Conservation (phyloP, 2,113 vertebrate species). For the Tetrao urogallus region DNA sequence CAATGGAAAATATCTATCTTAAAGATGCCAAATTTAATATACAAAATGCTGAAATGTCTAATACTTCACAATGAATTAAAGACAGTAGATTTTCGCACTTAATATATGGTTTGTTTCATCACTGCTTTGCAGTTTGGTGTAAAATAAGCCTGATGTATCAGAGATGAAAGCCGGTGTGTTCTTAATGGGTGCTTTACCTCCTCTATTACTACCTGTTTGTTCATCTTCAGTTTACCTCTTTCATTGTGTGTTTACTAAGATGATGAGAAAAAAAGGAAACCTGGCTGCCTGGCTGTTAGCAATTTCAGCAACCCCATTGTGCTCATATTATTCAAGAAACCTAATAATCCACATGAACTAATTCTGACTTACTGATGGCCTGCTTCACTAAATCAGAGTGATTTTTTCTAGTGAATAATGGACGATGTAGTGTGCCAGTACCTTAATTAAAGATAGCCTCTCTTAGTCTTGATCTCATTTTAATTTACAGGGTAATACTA, state of each 20-base stretch:
- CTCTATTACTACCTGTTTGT: slow-evolving; percentile 37
- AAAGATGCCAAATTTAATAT: not conserved
- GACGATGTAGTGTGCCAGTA: slow-evolving; percentile 76
- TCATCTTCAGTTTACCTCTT: slow-evolving; percentile 52
- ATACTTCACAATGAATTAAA: not conserved
- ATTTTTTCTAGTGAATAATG: slow-evolving; percentile 81
- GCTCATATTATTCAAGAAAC: slow-evolving; percentile 75
- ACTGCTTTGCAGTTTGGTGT: slow-evolving; percentile 14
- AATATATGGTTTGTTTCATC: slow-evolving; percentile 25
- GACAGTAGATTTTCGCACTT: not conserved
- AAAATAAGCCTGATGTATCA: slow-evolving; percentile 2
- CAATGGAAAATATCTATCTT: not conserved
- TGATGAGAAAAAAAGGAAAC: slow-evolving; percentile 50
- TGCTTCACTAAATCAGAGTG: slow-evolving; percentile 82
- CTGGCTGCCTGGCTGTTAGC: slow-evolving; percentile 43
- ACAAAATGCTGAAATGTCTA: not conserved
- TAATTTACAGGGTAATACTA: slow-evolving; percentile 83
- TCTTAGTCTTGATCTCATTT: slow-evolving; percentile 83
- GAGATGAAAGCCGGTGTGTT: slow-evolving; percentile 6
- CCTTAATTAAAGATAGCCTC: slow-evolving; percentile 87
- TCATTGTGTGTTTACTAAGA: slow-evolving; percentile 65
- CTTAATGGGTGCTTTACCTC: not conserved
- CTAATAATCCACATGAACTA: slow-evolving; percentile 76
- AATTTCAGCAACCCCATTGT: slow-evolving; percentile 56
- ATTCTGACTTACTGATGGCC: slow-evolving; percentile 77